Evolutionary conservation across 2,797 vertebrate species (phyloP).

Genomic region (Crenuchus spilurus): DNA sequence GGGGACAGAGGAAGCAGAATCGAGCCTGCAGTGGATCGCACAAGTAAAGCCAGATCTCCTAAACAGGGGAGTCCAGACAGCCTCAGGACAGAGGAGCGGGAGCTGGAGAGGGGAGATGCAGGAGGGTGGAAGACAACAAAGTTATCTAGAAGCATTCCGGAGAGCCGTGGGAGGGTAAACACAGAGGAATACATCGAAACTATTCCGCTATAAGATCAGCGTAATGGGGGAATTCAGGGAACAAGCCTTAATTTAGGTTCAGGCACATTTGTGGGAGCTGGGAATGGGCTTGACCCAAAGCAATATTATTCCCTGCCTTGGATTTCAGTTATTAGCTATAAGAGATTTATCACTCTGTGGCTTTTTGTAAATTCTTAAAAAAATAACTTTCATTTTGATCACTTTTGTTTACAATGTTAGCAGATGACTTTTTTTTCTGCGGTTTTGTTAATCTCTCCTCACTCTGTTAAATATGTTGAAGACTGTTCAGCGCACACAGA

Average conservation of each 20-base stretch:
- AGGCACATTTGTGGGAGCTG: slow-evolving; percentile 25
- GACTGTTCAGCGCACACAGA: slow-evolving; percentile 46
- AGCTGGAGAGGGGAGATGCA: slow-evolving; percentile 49
- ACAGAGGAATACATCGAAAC: slow-evolving; percentile 64
- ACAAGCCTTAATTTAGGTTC: slow-evolving; percentile 4
- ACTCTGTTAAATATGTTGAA: slow-evolving; percentile 1
- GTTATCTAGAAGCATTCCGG: slow-evolving; percentile 30
- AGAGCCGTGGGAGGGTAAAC: slow-evolving; percentile 48
- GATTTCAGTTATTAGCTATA: slow-evolving; percentile 44
- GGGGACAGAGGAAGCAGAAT: slow-evolving; percentile 65
- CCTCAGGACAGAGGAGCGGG: slow-evolving; percentile 64
- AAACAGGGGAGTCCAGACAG: slow-evolving; percentile 48
- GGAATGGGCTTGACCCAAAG: slow-evolving; percentile 45
- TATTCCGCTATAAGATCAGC: slow-evolving; percentile 59
- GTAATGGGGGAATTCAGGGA: slow-evolving; percentile 15
- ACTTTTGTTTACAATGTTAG: slow-evolving; percentile 30
- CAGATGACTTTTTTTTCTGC: slow-evolving; percentile 43
- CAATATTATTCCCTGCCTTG: slow-evolving; percentile 64
- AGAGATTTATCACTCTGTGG: slow-evolving; percentile 40
- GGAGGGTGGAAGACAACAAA: slow-evolving; percentile 44
- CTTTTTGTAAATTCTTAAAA: slow-evolving; percentile 7
- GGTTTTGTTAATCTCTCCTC: slow-evolving; percentile 21
- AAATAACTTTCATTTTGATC: slow-evolving; percentile 1
- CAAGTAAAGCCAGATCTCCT: slow-evolving; percentile 34
- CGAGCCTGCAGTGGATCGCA: slow-evolving; percentile 53